Evolutionary conservation across 1,140 invertebrate genomes (phyloP).

Genomic region (Musca domestica): DNA sequence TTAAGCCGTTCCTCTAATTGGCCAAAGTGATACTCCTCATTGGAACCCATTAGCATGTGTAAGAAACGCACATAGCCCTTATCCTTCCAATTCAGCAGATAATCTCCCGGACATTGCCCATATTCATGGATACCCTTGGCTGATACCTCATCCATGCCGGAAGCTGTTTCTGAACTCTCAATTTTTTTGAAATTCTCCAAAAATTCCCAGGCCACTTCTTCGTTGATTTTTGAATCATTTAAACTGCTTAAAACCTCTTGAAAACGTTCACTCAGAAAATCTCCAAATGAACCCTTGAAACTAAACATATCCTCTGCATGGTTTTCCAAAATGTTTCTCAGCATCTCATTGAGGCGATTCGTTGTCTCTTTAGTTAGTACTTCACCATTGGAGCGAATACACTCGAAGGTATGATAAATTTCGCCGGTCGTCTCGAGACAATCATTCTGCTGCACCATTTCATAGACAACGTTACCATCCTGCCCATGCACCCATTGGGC

Average conservation of each 20-base stretch:
- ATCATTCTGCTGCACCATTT: constrained; percentile 55
- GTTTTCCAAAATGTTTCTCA: constrained; percentile 14
- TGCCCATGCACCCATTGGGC: constrained; percentile 76
- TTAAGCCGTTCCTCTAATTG: constrained; percentile 40
- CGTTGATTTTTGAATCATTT: constrained; percentile 21
- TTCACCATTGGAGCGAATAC: constrained; percentile 40
- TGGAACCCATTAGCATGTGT: constrained; percentile 55
- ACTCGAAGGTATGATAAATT: constrained; percentile 32
- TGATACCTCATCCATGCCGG: constrained; percentile 60
- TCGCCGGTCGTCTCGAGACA: constrained; percentile 41
- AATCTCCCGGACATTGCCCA: constrained; percentile 60
- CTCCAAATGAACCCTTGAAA: constrained; percentile 43
- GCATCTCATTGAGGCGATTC: constrained; percentile 2
- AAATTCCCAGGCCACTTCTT: constrained; percentile 46
- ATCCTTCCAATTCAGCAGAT: constrained; percentile 61
- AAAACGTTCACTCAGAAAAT: constrained; percentile 36
- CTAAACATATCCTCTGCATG: constrained; percentile 31
- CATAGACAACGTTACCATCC: constrained; percentile 65
- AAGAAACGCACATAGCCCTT: constrained; percentile 60
- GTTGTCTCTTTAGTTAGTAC: constrained; percentile 28
- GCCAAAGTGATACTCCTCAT: constrained; percentile 41
- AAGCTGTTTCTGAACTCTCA: constrained; percentile 57
- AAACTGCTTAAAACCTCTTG: constrained; percentile 20
- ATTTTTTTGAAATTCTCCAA: constrained; percentile 57
- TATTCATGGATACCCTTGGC: constrained; percentile 55